Base-by-base conservation (phyloP, 1,140 invertebrate genomes). In the Formica exsecta region DNA sequence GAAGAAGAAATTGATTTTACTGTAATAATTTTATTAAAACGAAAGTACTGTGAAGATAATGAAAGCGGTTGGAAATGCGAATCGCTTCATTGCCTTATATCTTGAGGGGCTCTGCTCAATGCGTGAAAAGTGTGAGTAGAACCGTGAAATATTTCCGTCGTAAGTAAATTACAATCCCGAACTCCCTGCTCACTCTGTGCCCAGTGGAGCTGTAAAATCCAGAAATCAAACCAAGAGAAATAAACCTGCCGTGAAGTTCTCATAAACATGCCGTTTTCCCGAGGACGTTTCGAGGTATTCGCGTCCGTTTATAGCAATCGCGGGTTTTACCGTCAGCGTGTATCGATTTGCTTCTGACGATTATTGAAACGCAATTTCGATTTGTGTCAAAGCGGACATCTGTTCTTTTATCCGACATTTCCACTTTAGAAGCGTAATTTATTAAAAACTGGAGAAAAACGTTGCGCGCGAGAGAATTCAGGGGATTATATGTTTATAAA, bases 141-240 rank as follows among this genome's bases (percentile, higher is more conserved):
- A n/a, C 38, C 36, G 38, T 71, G 66, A 73, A 85, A 75, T 73
- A 83, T 38, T 87, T 76, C 25, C 61, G 61, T 44, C 6, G 36
- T 89, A 89, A 90, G 85, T 86, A 90, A 79, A 90, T 89, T 87
- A 89, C 71, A 29, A 68, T 44, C 7, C 48, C 73, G 19, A 61
- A 61, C 9, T 79, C 70, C 25, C 22, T 41, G 54, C 25, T 16
- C 54, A 48, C 44, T 57, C 22, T 44, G 25, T 36, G 54, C 48
- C 57, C 48, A 48, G 57, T 38, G 65, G 32, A 54, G 62, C 29
- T 54, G 75, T 51, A 70, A 54, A 61, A 62, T 65, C 29, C 16
- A 66, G 48, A 79, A 86, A 74, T 68, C 62, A 75, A 64, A 70
- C 54, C 38, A 7, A 54, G 62, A 29, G 44, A 32, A 76, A 62